Conservation (phyloP, 2,888 invertebrate species). For the Formica aserva region DNA sequence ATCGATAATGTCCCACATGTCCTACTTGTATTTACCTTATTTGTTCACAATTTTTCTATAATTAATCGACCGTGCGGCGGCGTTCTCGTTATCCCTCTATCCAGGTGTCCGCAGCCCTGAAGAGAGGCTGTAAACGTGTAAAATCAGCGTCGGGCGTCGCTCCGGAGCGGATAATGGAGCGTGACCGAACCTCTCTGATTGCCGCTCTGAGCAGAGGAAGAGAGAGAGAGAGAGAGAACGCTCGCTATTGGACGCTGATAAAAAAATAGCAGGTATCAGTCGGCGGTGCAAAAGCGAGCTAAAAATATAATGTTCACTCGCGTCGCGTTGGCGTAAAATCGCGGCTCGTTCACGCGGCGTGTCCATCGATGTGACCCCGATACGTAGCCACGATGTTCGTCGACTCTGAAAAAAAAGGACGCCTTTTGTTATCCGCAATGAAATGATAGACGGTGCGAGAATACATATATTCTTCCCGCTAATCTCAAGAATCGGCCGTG, state of each 20-base stretch:
- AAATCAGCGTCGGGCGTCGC: slow-evolving; percentile 23
- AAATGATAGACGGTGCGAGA: slow-evolving; percentile 42
- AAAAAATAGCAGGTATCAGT: slow-evolving; percentile 67
- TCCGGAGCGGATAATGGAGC: slow-evolving; percentile 58
- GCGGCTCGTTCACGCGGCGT: slow-evolving; percentile 71
- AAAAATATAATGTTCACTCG: slow-evolving; percentile 75
- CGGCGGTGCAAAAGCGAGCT: slow-evolving; percentile 69
- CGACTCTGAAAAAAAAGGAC: slow-evolving; percentile 62
- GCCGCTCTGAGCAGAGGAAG: slow-evolving; percentile 18
- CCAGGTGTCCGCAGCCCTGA: slow-evolving; percentile 14
- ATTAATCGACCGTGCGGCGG: slow-evolving; percentile 35
- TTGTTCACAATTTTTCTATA: slow-evolving; percentile 28
- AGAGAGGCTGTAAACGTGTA: slow-evolving; percentile 33
- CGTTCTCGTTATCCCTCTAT: slow-evolving; percentile 23
- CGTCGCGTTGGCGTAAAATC: slow-evolving; percentile 78
- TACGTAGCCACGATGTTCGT: slow-evolving; percentile 67
- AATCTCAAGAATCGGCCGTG: background rate
- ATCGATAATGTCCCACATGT: slow-evolving; percentile 4
- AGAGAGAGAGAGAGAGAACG: background rate
- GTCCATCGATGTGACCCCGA: slow-evolving; percentile 81
- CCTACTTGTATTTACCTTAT: slow-evolving; percentile 38
- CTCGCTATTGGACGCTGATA: slow-evolving; percentile 61
- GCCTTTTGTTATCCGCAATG: slow-evolving; percentile 61
- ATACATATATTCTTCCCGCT: background rate
- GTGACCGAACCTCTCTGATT: slow-evolving; percentile 71